Conservation (phyloP, 2,797 vertebrate genomes). For the Tangara arthus region DNA sequence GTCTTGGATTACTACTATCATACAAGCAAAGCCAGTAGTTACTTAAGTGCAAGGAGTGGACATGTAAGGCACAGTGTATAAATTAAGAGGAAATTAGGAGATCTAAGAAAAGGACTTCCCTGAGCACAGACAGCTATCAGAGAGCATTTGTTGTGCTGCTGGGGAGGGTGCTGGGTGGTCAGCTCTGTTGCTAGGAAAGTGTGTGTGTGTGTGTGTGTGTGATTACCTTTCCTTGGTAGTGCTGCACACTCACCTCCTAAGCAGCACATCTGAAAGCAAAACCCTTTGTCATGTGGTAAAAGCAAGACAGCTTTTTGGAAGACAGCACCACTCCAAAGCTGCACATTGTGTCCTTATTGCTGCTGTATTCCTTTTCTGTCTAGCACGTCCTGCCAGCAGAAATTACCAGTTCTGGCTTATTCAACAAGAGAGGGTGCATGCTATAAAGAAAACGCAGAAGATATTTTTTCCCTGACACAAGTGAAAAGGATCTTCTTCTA, state of each 20-base stretch:
- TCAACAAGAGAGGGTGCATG: fast-evolving
- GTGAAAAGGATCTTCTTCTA: not conserved
- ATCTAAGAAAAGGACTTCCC: not conserved
- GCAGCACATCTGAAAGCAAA: fast-evolving
- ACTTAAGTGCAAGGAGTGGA: not conserved
- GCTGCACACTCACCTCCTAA: not conserved
- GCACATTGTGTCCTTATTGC: not conserved
- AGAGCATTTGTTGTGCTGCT: not conserved
- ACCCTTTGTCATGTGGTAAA: not conserved
- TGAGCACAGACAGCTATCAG: fast-evolving
- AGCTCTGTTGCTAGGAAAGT: not conserved
- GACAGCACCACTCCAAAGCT: not conserved
- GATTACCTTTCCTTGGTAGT: not conserved
- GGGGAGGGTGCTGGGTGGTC: not conserved
- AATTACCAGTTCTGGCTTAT: not conserved
- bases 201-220: fast-evolving
- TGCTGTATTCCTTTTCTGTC: not conserved
- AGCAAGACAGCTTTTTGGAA: not conserved
- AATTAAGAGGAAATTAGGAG: not conserved
- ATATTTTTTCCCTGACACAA: not conserved
- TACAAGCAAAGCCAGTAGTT: not conserved
- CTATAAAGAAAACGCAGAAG: not conserved
- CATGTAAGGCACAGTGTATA: not conserved
- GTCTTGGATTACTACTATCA: not conserved
- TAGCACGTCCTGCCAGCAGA: not conserved